phyloP scores from a whole-genome alignment of 1,140 invertebrate genomes.

The Pemphigus obesinymphae region DNA sequence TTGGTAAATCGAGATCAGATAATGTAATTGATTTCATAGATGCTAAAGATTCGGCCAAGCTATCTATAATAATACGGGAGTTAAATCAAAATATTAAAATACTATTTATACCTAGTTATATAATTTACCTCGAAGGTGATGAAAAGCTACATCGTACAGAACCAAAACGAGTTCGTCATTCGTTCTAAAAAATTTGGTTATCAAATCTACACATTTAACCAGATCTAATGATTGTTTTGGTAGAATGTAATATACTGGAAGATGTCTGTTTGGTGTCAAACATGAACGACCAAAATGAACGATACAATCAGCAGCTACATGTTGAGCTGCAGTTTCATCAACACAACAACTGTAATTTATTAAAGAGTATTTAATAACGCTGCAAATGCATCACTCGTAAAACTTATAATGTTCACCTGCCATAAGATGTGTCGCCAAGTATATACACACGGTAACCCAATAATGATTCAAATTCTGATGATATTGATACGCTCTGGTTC shows the following conservation, averaged over 20 bases:
- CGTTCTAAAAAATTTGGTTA: slow-evolving; percentile 50
- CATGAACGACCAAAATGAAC: slow-evolving; percentile 90
- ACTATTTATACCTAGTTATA: too few relatives aligned
- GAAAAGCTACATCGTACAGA: slow-evolving; percentile 69
- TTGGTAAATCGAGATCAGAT: slow-evolving; percentile 2
- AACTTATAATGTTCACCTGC: slow-evolving; percentile 58
- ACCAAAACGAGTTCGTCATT: slow-evolving; percentile 57
- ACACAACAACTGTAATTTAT: slow-evolving; percentile 74
- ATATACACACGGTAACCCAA: slow-evolving; percentile 67
- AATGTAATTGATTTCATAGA: background rate
- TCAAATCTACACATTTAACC: slow-evolving; percentile 49
- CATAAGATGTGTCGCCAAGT: slow-evolving; percentile 88
- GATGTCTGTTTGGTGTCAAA: slow-evolving; percentile 62
- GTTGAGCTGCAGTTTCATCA: slow-evolving; percentile 84
- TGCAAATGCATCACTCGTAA: background rate
- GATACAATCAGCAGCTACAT: slow-evolving; percentile 74
- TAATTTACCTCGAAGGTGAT: slow-evolving; percentile 59
- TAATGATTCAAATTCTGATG: slow-evolving; percentile 59
- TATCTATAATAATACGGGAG: background rate
- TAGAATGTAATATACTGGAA: slow-evolving; percentile 71
- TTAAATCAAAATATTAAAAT: background rate
- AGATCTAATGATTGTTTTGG: slow-evolving; percentile 59
- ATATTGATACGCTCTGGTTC: slow-evolving; percentile 63
- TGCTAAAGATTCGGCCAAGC: background rate
- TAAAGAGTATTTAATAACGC: background rate